Conservation (phyloP, 2,888 invertebrate genomes). For the Masnerella sp. region DNA sequence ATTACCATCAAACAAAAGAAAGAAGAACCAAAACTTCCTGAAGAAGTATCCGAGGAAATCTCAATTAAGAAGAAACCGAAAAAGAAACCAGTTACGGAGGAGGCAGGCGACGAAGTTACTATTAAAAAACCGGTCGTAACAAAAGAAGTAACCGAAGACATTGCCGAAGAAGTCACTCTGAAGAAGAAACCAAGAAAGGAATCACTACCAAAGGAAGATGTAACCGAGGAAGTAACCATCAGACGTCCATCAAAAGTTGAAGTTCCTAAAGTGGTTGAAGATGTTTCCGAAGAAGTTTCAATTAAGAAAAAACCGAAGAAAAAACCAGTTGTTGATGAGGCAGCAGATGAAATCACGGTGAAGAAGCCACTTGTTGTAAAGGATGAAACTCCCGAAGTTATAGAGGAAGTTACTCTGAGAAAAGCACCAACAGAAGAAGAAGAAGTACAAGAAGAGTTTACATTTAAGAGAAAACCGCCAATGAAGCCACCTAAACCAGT, state of each 20-base stretch:
- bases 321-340: slow-evolving; percentile 64
- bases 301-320: slow-evolving; percentile 68
- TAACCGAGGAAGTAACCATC: slow-evolving; percentile 63
- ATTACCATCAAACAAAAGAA: slow-evolving; percentile 64
- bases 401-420: slow-evolving; percentile 76
- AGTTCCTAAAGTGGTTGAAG: slow-evolving; percentile 65
- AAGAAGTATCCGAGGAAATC: slow-evolving; percentile 65
- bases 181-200: slow-evolving; percentile 69
- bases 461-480: slow-evolving; percentile 78
- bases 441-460: slow-evolving; percentile 65
- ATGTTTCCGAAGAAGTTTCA: slow-evolving; percentile 64
- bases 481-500: slow-evolving; percentile 76
- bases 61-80: slow-evolving; percentile 66
- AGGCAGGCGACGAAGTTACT: slow-evolving; percentile 63
- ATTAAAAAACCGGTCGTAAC: slow-evolving; percentile 59
- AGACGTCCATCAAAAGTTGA: slow-evolving; percentile 66
- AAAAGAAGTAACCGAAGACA: slow-evolving; percentile 55
- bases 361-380: slow-evolving; percentile 65
- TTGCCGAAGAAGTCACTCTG: slow-evolving; percentile 62
- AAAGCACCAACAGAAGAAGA: slow-evolving; percentile 67
- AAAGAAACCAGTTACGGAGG: slow-evolving; percentile 63
- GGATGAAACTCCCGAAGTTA: slow-evolving; percentile 41
- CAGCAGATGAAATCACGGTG: slow-evolving; percentile 63
- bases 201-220: slow-evolving; percentile 67
- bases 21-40: slow-evolving; percentile 65